Conservation (phyloP, 2,888 invertebrate genomes). For the Colostygia pectinataria region DNA sequence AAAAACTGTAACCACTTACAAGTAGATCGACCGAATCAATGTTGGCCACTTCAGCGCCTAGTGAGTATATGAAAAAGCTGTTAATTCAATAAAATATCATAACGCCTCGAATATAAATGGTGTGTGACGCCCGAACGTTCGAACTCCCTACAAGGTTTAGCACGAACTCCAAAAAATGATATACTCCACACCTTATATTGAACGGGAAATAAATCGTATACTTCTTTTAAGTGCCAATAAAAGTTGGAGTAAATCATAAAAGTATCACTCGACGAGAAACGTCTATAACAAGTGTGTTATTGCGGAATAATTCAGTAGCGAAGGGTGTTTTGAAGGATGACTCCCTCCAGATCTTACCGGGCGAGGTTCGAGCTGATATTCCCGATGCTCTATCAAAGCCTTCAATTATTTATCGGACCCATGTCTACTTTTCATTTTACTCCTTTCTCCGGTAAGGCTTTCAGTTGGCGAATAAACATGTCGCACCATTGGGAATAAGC, state of each 20-base stretch:
- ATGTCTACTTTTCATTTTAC: constrained; percentile 82
- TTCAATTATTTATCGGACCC: constrained; percentile 83
- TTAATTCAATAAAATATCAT: constrained; percentile 39
- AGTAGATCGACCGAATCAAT: too few species aligned
- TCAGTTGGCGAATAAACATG: constrained; percentile 72
- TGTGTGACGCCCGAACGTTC: constrained; percentile 64
- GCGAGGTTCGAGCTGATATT: constrained; percentile 66
- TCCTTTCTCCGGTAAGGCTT: constrained; percentile 71
- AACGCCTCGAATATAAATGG: constrained; percentile 56
- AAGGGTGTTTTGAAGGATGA: constrained; percentile 77
- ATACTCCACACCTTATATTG: constrained; percentile 79
- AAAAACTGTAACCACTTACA: too few species aligned
- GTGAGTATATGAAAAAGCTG: too few species aligned
- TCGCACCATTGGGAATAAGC: constrained; percentile 67
- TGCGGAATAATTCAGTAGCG: constrained; percentile 81
- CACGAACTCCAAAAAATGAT: constrained; percentile 74
- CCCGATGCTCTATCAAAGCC: constrained; percentile 79
- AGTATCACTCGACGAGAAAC: constrained; percentile 80
- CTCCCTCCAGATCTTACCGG: constrained; percentile 69
- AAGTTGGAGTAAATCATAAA: constrained; percentile 83
- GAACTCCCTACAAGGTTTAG: constrained; percentile 62
- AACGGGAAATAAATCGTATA: constrained; percentile 81
- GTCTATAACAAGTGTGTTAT: constrained; percentile 83
- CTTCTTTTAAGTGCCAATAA: constrained; percentile 83
- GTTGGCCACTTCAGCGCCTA: too few species aligned